Evolutionary conservation across 2,113 vertebrate species (phyloP), one percentile per base, ranked within the genome.

Genomic region (Sialia sialis): DNA sequence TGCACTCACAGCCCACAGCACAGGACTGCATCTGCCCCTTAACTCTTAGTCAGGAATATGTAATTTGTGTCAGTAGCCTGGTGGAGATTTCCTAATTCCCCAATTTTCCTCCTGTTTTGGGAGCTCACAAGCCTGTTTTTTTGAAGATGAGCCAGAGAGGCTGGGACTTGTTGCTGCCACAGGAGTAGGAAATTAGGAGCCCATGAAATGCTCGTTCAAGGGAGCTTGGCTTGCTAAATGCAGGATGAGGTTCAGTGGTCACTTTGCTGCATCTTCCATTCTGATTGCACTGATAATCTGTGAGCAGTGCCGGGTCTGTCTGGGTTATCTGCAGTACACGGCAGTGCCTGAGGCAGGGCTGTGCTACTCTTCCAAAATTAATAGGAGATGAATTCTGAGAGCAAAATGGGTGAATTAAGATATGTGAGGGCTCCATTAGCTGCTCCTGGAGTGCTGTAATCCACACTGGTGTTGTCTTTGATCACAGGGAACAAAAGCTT

Each of bases 281-380:
- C 25, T 60, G 78, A 32, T 72, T 56, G 60, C 87, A 38, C 11
- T 44, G 51, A 41, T 80, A 13, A 86, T 34, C 32, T 41, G 34
- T 60, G 94, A 66, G 25, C 0, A 0, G 18, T 16, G 4, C 3
- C 26, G 1, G 0, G 39, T 39, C 74, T 87, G 60, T 15, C 63
- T 39, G 49, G 11, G 32, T 87, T 78, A 38, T 72, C 84, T 48
- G 13, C 6, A 91, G 49, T 7, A 18, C 0, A 0, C 19, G 44
- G 34, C 60, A 38, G 21, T 77, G 92, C 70, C 87, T 62, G 55
- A 88, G 93, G 76, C 80, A 95, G 89, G 69, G 69, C 80, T 2
- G 0, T 14, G 67, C 17, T 38, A 9, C 43, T 87, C 60, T 60
- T 78, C 41, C 58, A 60, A 84, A 87, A 70, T 54, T 23, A 60